Evolutionary conservation across 2,113 vertebrate species (phyloP).

Genomic region (Rhabdomys dilectus): DNA sequence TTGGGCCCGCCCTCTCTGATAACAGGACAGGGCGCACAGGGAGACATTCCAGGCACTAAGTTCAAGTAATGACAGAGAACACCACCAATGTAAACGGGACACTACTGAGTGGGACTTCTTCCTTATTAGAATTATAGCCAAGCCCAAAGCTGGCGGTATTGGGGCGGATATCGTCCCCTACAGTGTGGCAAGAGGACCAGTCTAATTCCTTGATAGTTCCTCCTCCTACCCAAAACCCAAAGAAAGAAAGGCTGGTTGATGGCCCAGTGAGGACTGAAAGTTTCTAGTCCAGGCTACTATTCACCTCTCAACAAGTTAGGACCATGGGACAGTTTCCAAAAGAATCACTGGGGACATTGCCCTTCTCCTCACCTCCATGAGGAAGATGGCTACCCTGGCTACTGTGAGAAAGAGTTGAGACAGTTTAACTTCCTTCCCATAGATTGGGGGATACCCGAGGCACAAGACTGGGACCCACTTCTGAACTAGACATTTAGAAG

Average conservation of each 20-base stretch:
- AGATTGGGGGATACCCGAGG: not conserved
- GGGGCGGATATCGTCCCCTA: not conserved
- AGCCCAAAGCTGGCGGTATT: not conserved
- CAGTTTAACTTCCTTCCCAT: not conserved
- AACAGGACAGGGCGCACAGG: not conserved
- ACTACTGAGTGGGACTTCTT: not conserved
- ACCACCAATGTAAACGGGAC: not conserved
- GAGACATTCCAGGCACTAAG: not conserved
- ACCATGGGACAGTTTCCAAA: not conserved
- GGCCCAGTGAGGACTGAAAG: not conserved
- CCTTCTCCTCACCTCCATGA: not conserved
- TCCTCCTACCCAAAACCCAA: not conserved
- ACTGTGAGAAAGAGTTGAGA: not conserved
- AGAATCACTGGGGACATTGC: not conserved
- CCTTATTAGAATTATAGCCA: not conserved
- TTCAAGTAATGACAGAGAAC: not conserved
- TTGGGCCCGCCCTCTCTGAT: not conserved
- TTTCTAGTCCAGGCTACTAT: not conserved
- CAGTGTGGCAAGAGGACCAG: not conserved
- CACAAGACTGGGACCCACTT: not conserved
- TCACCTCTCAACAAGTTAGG: not conserved
- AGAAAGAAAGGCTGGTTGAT: not conserved
- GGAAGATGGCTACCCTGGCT: not conserved
- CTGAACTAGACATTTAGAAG: not conserved
- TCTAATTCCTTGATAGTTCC: not conserved